Conservation (phyloP, 2,797 vertebrate species). For the Distichodus sexfasciatus region DNA sequence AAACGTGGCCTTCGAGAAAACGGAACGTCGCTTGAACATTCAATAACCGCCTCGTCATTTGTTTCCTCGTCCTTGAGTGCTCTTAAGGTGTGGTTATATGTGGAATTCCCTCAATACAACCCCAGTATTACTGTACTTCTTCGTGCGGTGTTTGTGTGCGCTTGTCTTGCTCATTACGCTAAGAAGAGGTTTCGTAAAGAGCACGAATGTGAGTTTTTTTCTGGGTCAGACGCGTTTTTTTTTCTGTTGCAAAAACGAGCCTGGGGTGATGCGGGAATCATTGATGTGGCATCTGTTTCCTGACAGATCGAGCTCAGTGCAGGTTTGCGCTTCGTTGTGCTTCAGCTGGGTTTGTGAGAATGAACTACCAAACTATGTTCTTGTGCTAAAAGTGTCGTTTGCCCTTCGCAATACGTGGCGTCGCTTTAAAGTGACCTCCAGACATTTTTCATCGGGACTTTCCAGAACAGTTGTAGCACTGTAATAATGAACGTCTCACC, state of each 20-base stretch:
- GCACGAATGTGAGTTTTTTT: slow-evolving; percentile 5
- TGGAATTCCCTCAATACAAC: neutral
- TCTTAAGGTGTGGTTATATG: neutral
- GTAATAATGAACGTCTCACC: neutral
- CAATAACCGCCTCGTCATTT: too few relatives aligned
- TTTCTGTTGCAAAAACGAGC: slow-evolving; percentile 36
- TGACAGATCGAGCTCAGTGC: slow-evolving; percentile 24
- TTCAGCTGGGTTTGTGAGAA: slow-evolving; percentile 7
- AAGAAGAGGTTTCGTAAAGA: neutral
- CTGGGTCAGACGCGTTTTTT: slow-evolving; percentile 18
- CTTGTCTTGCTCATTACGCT: neutral
- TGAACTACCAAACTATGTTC: slow-evolving; percentile 8
- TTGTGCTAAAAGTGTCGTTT: slow-evolving; percentile 12
- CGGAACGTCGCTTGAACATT: neutral
- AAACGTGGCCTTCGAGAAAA: neutral
- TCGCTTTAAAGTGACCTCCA: slow-evolving; percentile 6
- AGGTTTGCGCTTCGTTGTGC: slow-evolving; percentile 8
- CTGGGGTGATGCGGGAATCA: slow-evolving; percentile 5
- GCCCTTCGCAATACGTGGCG: slow-evolving; percentile 19
- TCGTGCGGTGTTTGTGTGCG: too few relatives aligned
- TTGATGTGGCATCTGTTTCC: slow-evolving; percentile 47
- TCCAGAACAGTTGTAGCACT: slow-evolving; percentile 30
- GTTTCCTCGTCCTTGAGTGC: too few relatives aligned
- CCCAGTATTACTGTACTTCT: slow-evolving; percentile 2
- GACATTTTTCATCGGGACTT: slow-evolving; percentile 32